phyloP scores from a whole-genome alignment of 2,113 vertebrate species.

The Alethe castanea region DNA sequence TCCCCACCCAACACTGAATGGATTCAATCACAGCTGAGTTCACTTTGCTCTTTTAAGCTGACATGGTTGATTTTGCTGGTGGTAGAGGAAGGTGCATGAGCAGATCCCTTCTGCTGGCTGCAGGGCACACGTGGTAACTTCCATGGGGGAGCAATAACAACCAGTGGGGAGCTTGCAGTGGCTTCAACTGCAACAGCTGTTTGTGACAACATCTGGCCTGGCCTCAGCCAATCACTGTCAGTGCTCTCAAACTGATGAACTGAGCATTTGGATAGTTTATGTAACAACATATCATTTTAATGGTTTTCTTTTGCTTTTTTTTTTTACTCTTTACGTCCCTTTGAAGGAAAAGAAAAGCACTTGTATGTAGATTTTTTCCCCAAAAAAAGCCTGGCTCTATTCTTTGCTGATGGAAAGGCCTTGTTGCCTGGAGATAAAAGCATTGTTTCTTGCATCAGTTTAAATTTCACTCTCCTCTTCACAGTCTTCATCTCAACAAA shows the following conservation, averaged over 20 bases:
- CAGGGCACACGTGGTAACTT: background rate
- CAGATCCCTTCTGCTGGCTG: background rate
- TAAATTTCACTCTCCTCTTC: conserved; percentile 50
- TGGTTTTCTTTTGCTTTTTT: background rate
- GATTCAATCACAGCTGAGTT: background rate
- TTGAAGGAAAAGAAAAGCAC: background rate
- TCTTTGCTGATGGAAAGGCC: background rate
- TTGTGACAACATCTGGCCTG: conserved; percentile 3
- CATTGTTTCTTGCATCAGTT: conserved; percentile 1
- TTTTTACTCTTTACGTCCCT: background rate
- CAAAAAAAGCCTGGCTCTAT: background rate
- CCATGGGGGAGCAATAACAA: background rate
- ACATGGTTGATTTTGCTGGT: background rate
- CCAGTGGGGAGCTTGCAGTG: background rate
- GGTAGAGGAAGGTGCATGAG: background rate
- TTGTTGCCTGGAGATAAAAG: conserved; percentile 48
- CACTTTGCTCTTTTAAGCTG: background rate
- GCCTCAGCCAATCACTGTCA: background rate
- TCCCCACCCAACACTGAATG: accelerated
- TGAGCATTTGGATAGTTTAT: background rate
- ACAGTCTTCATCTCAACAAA: conserved; percentile 48
- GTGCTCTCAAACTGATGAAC: background rate
- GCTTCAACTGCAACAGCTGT: background rate
- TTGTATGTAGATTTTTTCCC: background rate
- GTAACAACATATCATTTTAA: background rate